These are phyloP conservation scores for Sinopyrophorus schimmeli DNA, from an alignment of 2,888 invertebrate species.

Conservation along the genomic window DNA sequence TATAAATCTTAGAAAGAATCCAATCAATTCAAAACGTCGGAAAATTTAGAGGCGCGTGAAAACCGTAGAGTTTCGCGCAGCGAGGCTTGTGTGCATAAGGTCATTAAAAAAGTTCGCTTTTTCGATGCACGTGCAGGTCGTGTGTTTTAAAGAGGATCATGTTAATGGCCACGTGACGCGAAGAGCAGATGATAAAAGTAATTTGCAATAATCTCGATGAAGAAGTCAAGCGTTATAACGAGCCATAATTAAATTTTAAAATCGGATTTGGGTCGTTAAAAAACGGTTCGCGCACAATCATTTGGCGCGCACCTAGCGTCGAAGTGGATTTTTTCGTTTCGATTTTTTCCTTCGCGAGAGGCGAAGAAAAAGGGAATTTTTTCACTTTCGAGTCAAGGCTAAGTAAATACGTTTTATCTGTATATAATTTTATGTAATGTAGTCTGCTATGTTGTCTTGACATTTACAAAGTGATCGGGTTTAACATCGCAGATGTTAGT, in stretches of 20 bases:
- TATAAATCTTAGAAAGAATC: slow-evolving; percentile 22
- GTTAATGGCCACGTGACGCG: background rate
- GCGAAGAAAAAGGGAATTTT: too few species aligned
- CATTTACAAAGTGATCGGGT: slow-evolving; percentile 49
- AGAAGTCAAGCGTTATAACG: slow-evolving; percentile 6
- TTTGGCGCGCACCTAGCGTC: too few species aligned
- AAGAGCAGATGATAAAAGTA: slow-evolving; percentile 10
- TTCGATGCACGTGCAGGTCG: slow-evolving; percentile 12
- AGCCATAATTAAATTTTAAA: slow-evolving; percentile 1
- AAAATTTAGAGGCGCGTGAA: background rate
- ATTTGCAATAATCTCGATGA: background rate
- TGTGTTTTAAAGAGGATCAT: slow-evolving; percentile 16
- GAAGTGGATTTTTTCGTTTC: too few species aligned
- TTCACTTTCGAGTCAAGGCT: slow-evolving; percentile 10
- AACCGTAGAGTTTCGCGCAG: background rate
- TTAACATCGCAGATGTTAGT: slow-evolving; percentile 38
- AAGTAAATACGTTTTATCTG: slow-evolving; percentile 17
- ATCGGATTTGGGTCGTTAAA: slow-evolving; percentile 3
- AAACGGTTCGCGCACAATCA: too few species aligned
- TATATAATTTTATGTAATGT: slow-evolving; percentile 47
- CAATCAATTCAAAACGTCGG: background rate
- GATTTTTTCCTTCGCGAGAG: too few species aligned
- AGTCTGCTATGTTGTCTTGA: slow-evolving; percentile 48
- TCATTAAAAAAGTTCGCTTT: slow-evolving; percentile 6
- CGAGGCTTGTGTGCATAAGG: background rate